Evolutionary conservation across 2,888 invertebrate species (phyloP).

Genomic region (Neoascia interrupta): DNA sequence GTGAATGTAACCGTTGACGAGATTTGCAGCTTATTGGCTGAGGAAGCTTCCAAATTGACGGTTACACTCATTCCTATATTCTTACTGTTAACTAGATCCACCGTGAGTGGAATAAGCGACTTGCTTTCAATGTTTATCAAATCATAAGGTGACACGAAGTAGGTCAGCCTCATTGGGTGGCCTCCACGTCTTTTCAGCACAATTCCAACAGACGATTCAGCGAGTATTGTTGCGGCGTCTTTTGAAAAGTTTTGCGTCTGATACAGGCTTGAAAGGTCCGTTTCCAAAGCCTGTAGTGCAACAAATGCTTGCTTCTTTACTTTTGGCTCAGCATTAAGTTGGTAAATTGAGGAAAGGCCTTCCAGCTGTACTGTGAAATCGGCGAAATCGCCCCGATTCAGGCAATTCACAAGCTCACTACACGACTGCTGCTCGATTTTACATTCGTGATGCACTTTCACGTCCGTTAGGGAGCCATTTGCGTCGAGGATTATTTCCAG

Average conservation of each 20-base stretch:
- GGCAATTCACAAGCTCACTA: constrained; percentile 91
- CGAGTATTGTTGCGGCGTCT: constrained; percentile 85
- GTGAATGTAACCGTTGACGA: constrained; percentile 75
- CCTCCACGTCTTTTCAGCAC: constrained; percentile 91
- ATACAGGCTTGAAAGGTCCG: constrained; percentile 90
- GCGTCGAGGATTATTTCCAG: constrained; percentile 93
- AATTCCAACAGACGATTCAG: constrained; percentile 94
- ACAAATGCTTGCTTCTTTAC: constrained; percentile 96
- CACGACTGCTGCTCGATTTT: constrained; percentile 91
- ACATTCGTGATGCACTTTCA: constrained; percentile 94
- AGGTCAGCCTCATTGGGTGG: constrained; percentile 96
- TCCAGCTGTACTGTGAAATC: constrained; percentile 97
- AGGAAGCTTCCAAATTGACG: constrained; percentile 93
- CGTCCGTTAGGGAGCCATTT: constrained; percentile 92
- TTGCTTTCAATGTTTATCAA: constrained; percentile 88
- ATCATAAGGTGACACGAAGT: constrained; percentile 96
- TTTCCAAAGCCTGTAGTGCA: constrained; percentile 94
- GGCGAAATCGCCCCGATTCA: constrained; percentile 91
- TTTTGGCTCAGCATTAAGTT: constrained; percentile 96
- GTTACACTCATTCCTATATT: constrained; percentile 92
- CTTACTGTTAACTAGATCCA: constrained; percentile 85
- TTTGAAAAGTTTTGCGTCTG: constrained; percentile 88
- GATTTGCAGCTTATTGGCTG: constrained; percentile 84
- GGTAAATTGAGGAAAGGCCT: constrained; percentile 94
- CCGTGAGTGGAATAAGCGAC: constrained; percentile 86